Percentiles rank a stretch among this genome's conserved stretches.
These are phyloP conservation scores for Druceiella hillmani DNA, from an alignment of 2,888 invertebrate genomes.

Conservation along the genomic window DNA sequence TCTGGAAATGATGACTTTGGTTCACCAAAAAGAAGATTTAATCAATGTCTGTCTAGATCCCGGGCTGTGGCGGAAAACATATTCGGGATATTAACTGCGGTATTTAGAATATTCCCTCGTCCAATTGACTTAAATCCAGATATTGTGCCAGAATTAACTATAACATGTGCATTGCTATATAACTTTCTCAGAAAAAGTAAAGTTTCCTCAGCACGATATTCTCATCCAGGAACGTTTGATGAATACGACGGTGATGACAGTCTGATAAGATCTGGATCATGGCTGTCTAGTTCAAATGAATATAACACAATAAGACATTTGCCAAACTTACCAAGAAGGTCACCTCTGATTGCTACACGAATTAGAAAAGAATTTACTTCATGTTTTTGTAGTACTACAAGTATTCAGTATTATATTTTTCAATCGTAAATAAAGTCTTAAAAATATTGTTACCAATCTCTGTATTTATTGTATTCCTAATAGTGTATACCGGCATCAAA, in stretches of 20 bases:
- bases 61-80: constrained; percentile 25
- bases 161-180: constrained; percentile 29
- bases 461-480: constrained; percentile 16
- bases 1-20: constrained; percentile 24
- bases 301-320: constrained; percentile 20
- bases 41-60: constrained; percentile 22
- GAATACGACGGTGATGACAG: constrained; percentile 15
- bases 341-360: constrained; percentile 19
- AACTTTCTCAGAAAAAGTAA: constrained; percentile 24
- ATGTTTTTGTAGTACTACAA: constrained; percentile 21
- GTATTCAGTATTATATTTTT: constrained; percentile 8
- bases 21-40: constrained; percentile 26
- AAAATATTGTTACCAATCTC: constrained; percentile 8
- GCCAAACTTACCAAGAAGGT: constrained; percentile 18
- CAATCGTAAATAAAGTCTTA: background rate
- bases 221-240: constrained; percentile 23
- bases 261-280: constrained; percentile 15
- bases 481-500: constrained; percentile 18
- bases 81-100: constrained; percentile 24
- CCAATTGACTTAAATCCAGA: constrained; percentile 25
- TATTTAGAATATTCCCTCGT: constrained; percentile 27
- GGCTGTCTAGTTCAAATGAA: constrained; percentile 9
- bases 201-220: constrained; percentile 23
- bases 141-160: constrained; percentile 25
- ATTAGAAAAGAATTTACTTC: constrained; percentile 22